phyloP scores from a whole-genome alignment of 2,888 invertebrate species.

The Drepana falcataria region DNA sequence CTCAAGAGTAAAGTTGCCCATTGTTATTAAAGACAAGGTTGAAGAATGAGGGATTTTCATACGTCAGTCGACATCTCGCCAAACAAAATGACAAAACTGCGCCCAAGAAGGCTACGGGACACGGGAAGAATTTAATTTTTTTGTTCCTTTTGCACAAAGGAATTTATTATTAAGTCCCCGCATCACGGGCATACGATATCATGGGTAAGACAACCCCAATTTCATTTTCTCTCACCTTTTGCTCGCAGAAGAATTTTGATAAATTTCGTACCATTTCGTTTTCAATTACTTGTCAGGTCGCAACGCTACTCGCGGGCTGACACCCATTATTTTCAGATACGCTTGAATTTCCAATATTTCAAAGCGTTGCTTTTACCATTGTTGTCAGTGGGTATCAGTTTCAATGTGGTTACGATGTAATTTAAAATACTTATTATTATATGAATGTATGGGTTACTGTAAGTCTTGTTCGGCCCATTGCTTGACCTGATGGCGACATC shows the following conservation, averaged over 20 bases:
- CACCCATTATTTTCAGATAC: constrained; percentile 21
- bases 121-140: constrained; percentile 70
- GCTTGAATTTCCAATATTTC: constrained; percentile 13
- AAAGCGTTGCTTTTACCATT: no score
- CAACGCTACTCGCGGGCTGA: constrained; percentile 23
- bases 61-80: constrained; percentile 54
- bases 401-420: no score
- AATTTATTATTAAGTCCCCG: constrained; percentile 66
- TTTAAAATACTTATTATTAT: no score
- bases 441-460: no score
- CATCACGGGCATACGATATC: constrained; percentile 60
- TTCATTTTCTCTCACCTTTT: constrained; percentile 42
- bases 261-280: constrained; percentile 40
- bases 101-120: constrained; percentile 47
- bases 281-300: constrained; percentile 41
- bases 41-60: constrained; percentile 43
- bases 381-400: no score
- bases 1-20: constrained; percentile 20
- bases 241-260: constrained; percentile 51
- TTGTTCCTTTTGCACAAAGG: constrained; percentile 64
- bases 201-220: constrained; percentile 43
- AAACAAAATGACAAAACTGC: constrained; percentile 67
- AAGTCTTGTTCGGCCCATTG: no score
- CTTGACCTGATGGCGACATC: no score
- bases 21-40: constrained; percentile 16